Evolutionary conservation across 2,113 vertebrate genomes (phyloP).

Genomic region (Pelusios castaneus): DNA sequence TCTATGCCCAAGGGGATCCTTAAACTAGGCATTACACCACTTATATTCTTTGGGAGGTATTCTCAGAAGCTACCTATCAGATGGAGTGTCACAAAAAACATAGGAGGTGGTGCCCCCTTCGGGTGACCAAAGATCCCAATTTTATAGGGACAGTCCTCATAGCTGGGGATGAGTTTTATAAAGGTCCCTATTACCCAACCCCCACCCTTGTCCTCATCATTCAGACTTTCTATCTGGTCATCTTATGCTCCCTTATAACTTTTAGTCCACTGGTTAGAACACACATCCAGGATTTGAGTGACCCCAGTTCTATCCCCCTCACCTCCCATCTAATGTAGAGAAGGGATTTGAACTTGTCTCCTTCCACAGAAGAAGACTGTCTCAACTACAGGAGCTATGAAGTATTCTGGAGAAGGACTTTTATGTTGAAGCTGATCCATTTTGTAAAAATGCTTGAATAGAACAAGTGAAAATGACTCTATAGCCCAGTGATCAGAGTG

Average conservation of each 20-base stretch:
- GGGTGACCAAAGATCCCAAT: too few relatives aligned
- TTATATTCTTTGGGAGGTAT: rapidly evolving
- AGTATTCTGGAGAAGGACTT: background rate
- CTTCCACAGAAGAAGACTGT: background rate
- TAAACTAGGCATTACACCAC: background rate
- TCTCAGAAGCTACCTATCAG: background rate
- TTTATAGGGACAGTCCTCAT: too few relatives aligned
- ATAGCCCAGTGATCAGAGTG: background rate
- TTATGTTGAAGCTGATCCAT: background rate
- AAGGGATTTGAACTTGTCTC: background rate
- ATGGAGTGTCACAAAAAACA: background rate
- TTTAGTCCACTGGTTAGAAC: background rate
- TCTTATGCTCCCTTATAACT: background rate
- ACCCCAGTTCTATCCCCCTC: background rate
- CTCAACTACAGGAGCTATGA: background rate
- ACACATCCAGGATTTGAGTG: background rate
- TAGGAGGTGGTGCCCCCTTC: background rate
- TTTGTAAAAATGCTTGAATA: background rate
- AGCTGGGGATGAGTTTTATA: too few relatives aligned
- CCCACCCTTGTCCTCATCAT: too few relatives aligned
- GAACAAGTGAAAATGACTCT: background rate
- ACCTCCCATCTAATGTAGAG: background rate
- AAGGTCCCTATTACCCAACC: too few relatives aligned
- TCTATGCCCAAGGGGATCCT: background rate
- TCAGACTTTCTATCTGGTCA: too few relatives aligned